These are phyloP conservation scores for Heterodera filipjevi DNA, from an alignment of 2,888 invertebrate genomes.

Conservation along the genomic window DNA sequence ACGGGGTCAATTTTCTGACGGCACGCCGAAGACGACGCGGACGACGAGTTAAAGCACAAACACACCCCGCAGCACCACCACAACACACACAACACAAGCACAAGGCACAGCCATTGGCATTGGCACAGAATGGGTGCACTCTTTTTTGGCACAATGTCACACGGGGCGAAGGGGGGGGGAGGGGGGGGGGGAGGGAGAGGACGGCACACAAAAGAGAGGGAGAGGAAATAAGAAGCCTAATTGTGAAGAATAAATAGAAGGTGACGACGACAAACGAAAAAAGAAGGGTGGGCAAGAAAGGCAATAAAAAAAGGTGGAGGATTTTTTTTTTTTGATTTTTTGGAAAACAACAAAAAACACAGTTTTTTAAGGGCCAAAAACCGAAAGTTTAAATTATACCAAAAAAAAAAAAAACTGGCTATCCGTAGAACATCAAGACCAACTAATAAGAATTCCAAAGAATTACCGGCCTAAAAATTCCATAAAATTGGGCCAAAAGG, in stretches of 20 bases:
- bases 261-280: neutral
- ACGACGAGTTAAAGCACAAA: neutral
- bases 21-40: too few species aligned
- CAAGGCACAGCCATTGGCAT: neutral
- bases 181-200: neutral
- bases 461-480: too few species aligned
- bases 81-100: neutral
- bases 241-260: neutral
- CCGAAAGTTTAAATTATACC: too few species aligned
- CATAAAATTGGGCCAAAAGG: too few species aligned
- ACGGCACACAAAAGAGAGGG: neutral
- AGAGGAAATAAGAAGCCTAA: neutral
- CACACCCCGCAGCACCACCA: neutral
- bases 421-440: too few species aligned
- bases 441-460: too few species aligned
- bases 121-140: neutral
- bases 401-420: too few species aligned
- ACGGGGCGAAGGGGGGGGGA: neutral
- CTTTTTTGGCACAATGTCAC: conserved; percentile 5
- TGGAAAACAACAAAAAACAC: too few species aligned
- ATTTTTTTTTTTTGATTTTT: neutral
- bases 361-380: too few species aligned
- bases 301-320: neutral
- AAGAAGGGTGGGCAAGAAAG: neutral
- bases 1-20: conserved; percentile 3